These are phyloP conservation scores for Hemicordylus capensis DNA, from an alignment of 2,113 vertebrate genomes.

Conservation along the genomic window DNA sequence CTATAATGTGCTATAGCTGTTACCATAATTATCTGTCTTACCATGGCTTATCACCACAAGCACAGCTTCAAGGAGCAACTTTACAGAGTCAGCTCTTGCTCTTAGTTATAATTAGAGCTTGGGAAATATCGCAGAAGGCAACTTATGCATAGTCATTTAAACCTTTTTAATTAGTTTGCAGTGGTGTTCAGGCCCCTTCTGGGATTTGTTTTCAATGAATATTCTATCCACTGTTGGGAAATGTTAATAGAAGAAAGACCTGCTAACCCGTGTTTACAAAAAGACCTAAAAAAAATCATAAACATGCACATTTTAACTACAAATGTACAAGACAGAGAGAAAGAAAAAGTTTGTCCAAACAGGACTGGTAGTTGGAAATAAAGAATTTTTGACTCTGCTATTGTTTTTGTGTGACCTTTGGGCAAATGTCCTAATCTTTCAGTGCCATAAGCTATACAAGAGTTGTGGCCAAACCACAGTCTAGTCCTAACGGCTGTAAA, in stretches of 20 bases:
- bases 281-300: constrained; percentile 12
- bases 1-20: constrained; percentile 45
- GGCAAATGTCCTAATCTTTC: not conserved
- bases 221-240: constrained; percentile 39
- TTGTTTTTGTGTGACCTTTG: constrained; percentile 17
- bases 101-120: constrained; percentile 54
- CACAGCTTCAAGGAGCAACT: constrained; percentile 61
- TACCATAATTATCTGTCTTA: constrained; percentile 50
- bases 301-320: constrained; percentile 3
- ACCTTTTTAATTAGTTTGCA: constrained; percentile 44
- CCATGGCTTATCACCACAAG: constrained; percentile 40
- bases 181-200: constrained; percentile 23
- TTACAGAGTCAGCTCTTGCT: constrained; percentile 45
- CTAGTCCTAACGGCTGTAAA: not conserved
- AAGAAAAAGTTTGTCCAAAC: constrained; percentile 12
- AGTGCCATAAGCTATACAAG: constrained; percentile 7
- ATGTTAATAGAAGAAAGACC: constrained; percentile 13
- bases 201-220: constrained; percentile 27
- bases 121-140: constrained; percentile 59
- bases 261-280: constrained; percentile 22
- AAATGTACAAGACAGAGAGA: constrained; percentile 18
- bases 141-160: constrained; percentile 48
- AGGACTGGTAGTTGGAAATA: not conserved
- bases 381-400: constrained; percentile 25
- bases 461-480: constrained; percentile 21